A percentile compares a stretch with the other conserved stretches of the same genome.
These are phyloP conservation scores for Selenia dentaria DNA, from an alignment of 2,888 invertebrate species.

Conservation along the genomic window DNA sequence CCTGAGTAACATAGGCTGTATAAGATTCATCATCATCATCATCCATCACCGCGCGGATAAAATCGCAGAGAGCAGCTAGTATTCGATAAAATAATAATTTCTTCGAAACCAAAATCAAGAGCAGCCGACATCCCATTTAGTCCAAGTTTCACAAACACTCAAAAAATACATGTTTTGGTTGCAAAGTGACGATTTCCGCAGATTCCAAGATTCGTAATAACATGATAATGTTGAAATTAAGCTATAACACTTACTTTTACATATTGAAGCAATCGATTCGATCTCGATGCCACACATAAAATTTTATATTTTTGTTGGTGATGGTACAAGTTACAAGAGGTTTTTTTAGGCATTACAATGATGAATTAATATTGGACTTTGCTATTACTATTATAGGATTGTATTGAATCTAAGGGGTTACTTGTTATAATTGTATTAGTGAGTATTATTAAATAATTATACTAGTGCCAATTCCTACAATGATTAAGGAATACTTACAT, in stretches of 20 bases:
- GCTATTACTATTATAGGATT: no score
- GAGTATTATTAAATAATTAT: no score
- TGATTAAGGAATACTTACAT: no score
- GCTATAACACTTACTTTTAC: conserved; percentile 78
- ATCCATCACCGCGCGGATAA: no score
- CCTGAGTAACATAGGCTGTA: no score
- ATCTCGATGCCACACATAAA: conserved; percentile 70
- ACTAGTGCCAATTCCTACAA: no score
- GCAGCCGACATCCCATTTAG: neutral
- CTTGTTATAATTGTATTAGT: no score
- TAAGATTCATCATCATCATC: no score
- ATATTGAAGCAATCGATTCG: conserved; percentile 56
- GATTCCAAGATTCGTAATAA: conserved; percentile 41
- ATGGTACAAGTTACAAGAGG: conserved; percentile 28
- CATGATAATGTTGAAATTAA: conserved; percentile 76
- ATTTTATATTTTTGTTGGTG: conserved; percentile 73
- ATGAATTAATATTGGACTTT: no score
- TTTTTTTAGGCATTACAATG: no score
- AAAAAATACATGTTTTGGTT: conserved; percentile 8
- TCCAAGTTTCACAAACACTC: conserved; percentile 14
- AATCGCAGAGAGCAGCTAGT: no score
- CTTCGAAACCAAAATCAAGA: conserved; percentile 9
- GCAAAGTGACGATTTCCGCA: conserved; percentile 20
- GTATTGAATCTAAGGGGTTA: no score
- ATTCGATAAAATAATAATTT: neutral